phyloP scores from a whole-genome alignment of 1,140 invertebrate species.

The Penaeus vannamei region DNA sequence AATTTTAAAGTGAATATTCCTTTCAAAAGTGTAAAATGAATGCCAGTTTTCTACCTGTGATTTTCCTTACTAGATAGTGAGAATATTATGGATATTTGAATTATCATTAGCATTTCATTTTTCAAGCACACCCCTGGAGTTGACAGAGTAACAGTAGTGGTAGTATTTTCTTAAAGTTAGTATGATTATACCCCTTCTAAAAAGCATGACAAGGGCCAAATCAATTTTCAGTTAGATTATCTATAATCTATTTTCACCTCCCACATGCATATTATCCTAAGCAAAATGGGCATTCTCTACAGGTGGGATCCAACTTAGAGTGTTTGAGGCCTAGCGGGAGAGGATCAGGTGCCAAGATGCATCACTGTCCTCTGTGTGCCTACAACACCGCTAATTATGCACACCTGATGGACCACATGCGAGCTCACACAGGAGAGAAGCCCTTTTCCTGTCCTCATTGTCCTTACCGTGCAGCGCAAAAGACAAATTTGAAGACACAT shows the following conservation, averaged over 20 bases:
- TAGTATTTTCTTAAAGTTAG: not conserved
- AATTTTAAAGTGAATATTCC: no score
- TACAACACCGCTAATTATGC: constrained; percentile 55
- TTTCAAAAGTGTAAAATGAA: no score
- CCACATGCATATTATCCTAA: constrained; percentile 36
- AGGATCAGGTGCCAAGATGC: constrained; percentile 47
- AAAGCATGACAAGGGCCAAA: not conserved
- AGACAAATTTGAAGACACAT: constrained; percentile 57
- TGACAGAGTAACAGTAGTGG: constrained; percentile 52
- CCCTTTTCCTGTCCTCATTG: constrained; percentile 57
- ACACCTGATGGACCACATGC: constrained; percentile 60
- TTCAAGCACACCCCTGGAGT: constrained; percentile 20
- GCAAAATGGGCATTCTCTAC: constrained; percentile 48
- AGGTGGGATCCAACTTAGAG: constrained; percentile 43
- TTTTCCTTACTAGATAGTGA: no score
- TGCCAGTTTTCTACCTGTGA: no score
- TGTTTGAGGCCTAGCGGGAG: constrained; percentile 43
- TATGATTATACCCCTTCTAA: not conserved
- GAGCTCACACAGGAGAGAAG: constrained; percentile 59
- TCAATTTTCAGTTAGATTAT: not conserved
- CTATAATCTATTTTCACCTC: not conserved
- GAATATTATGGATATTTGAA: no score
- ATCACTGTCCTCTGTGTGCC: constrained; percentile 54
- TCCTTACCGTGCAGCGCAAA: constrained; percentile 59
- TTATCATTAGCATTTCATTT: no score